These are phyloP conservation scores for Athene cunicularia DNA, from an alignment of 2,113 vertebrate genomes.

Conservation along the genomic window DNA sequence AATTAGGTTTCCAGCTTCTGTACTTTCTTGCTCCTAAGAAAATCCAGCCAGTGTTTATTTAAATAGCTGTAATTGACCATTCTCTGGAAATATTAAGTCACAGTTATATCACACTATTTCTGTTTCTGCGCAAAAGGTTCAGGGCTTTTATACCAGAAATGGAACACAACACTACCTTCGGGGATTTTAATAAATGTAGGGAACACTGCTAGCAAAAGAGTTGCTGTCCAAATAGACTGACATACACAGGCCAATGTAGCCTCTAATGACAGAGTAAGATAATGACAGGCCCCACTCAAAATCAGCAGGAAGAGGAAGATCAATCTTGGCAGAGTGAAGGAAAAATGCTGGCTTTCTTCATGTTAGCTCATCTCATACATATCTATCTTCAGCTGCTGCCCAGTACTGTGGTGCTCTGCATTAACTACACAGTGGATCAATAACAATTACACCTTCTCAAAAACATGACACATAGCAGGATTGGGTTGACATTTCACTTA, in stretches of 20 bases:
- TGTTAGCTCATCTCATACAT: constrained; percentile 98
- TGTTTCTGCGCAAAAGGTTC: constrained; percentile 71
- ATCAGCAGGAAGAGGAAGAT: constrained; percentile 99
- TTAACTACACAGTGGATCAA: constrained; percentile 98
- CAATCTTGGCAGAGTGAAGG: constrained; percentile 98
- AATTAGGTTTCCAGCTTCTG: constrained; percentile 34
- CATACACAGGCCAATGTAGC: constrained; percentile 98
- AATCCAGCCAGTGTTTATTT: constrained; percentile 59
- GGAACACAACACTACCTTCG: constrained; percentile 85
- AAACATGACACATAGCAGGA: constrained; percentile 96
- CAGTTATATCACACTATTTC: constrained; percentile 49
- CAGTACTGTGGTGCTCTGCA: constrained; percentile 88
- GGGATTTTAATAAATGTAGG: constrained; percentile 98
- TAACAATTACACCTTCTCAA: constrained; percentile 99
- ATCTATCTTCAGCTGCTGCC: constrained; percentile 91
- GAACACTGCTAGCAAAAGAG: constrained; percentile 95
- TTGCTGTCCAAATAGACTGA: constrained; percentile 99
- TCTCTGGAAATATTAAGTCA: constrained; percentile 61
- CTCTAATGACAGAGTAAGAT: constrained; percentile 99
- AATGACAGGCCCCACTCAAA: constrained; percentile 99
- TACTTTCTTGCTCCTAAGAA: constrained; percentile 29
- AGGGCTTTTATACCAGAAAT: constrained; percentile 78
- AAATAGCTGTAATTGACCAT: constrained; percentile 61
- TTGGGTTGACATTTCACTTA: constrained; percentile 96
- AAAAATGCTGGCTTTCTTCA: constrained; percentile 91